A percentile compares a stretch with the other conserved stretches of the same genome.
These are phyloP conservation scores for Thecocarcelia acutangulata DNA, from an alignment of 2,888 invertebrate species.

Conservation along the genomic window DNA sequence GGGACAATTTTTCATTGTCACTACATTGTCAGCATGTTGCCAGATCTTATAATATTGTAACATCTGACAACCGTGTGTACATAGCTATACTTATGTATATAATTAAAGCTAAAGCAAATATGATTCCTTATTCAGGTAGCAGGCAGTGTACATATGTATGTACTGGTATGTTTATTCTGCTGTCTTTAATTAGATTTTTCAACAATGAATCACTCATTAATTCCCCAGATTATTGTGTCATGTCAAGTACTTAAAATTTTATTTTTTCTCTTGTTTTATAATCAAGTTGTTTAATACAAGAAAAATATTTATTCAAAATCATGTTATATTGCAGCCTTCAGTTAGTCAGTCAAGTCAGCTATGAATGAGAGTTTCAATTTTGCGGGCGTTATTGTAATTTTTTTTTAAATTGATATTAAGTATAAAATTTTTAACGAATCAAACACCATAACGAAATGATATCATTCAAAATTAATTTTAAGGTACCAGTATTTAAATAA, in stretches of 20 bases:
- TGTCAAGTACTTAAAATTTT: conserved; percentile 43
- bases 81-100: too few relatives aligned
- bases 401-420: too few relatives aligned
- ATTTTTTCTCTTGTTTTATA: conserved; percentile 17
- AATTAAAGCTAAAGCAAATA: too few relatives aligned
- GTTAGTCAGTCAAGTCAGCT: background rate
- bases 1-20: too few relatives aligned
- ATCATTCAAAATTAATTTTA: too few relatives aligned
- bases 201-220: conserved; percentile 44
- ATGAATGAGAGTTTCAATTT: background rate
- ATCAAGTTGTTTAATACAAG: conserved; percentile 11
- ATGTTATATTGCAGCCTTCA: conserved; percentile 11
- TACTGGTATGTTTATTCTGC: background rate
- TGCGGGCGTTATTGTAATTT: background rate
- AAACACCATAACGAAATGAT: too few relatives aligned
- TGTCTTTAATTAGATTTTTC: conserved; percentile 5
- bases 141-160: too few relatives aligned
- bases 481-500: background rate
- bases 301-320: conserved; percentile 14
- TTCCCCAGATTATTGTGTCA: conserved; percentile 35
- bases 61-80: too few relatives aligned
- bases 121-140: too few relatives aligned
- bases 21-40: too few relatives aligned
- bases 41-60: too few relatives aligned
- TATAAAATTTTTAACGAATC: too few relatives aligned